phyloP scores from a whole-genome alignment of 2,113 vertebrate genomes.

The Urocynchramus pylzowi region DNA sequence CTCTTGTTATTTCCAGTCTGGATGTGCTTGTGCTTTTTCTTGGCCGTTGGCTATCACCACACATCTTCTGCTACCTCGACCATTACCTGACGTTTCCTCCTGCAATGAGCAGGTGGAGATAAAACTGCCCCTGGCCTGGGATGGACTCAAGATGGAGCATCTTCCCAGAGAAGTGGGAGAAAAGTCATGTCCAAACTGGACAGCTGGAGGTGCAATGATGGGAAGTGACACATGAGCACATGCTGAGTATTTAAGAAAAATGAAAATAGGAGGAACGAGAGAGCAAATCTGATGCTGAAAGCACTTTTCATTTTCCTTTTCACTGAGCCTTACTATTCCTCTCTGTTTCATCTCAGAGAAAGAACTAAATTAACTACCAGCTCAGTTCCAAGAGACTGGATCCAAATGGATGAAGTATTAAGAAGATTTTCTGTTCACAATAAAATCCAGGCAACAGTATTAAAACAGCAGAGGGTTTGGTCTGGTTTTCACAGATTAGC shows the following conservation, averaged over 20 bases:
- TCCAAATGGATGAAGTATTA: constrained; percentile 52
- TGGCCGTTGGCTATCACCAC: neutral
- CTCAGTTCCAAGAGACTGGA: constrained; percentile 36
- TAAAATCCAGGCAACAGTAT: neutral
- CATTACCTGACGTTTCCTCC: neutral
- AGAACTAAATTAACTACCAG: constrained; percentile 30
- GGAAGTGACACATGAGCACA: accelerated
- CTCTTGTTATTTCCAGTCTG: neutral
- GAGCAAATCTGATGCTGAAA: neutral
- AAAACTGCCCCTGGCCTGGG: neutral
- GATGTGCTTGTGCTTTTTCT: neutral
- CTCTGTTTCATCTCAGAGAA: neutral
- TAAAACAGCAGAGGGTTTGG: constrained; percentile 13
- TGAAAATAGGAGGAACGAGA: neutral
- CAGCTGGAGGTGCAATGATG: neutral
- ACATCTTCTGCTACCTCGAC: neutral
- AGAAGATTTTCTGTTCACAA: constrained; percentile 53
- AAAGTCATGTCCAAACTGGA: neutral
- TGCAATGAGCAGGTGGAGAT: neutral
- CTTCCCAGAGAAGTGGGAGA: neutral
- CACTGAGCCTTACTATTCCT: neutral
- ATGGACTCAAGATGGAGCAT: neutral
- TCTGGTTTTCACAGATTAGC: constrained; percentile 47
- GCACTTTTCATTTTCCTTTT: neutral
- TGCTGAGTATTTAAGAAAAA: neutral